Base-by-base conservation (phyloP, 2,888 invertebrate species). In the Megaustenia siamemsis region DNA sequence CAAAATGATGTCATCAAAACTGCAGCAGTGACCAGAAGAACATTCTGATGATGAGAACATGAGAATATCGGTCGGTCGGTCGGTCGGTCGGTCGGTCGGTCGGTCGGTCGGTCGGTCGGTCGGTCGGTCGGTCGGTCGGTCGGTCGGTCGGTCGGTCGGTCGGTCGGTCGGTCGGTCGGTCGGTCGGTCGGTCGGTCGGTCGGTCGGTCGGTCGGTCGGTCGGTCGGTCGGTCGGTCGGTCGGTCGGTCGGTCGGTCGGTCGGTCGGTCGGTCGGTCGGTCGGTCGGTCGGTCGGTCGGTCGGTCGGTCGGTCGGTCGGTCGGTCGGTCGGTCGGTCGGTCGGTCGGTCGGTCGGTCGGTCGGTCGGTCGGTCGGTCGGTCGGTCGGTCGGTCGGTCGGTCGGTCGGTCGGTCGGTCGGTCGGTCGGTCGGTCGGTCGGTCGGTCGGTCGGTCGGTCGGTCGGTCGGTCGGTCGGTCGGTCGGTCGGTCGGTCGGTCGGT, bases 31-130 rank as follows among this genome's bases (percentile, higher is more conserved):
- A n/a, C n/a, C n/a, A n/a, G n/a, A n/a, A n/a, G n/a, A n/a, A n/a
- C n/a, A n/a, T n/a, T n/a, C n/a, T n/a, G n/a, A n/a, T n/a, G n/a
- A n/a, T n/a, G n/a, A n/a, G n/a, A n/a, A n/a, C n/a, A n/a, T n/a
- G n/a, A n/a, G n/a, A n/a, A n/a, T n/a, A n/a, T 49, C 60, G 60
- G 60, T 60, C 60, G 60, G 60, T 60, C 60, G 60, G 60, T 60
- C 60, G 60, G 60, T 60, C 60, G 60, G 60, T 60, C 60, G 60
- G 60, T 60, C 60, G 60, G 60, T 60, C 60, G 60, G 60, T 60
- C 60, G 60, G 60, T 60, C 60, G 60, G 60, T 60, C 60, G 60
- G 60, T 60, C 60, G 60, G 60, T 60, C 60, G 60, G 60, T 60
- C 60, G 60, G 60, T 60, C 60, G 60, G 60, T 60, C 60, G 60